These are phyloP conservation scores for Grapholita molesta DNA, from an alignment of 1,140 invertebrate species.

Conservation along the genomic window DNA sequence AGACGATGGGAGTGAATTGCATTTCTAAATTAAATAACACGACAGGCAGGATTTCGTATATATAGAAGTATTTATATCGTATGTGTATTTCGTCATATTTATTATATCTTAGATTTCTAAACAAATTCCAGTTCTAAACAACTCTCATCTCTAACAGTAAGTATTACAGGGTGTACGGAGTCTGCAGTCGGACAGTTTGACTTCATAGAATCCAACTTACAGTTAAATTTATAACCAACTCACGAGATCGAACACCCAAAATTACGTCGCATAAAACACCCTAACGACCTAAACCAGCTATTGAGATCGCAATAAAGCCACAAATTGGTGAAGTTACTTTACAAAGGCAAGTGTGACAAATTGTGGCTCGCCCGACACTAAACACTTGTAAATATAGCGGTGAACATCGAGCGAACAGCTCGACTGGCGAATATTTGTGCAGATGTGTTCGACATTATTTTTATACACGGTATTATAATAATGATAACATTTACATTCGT, in stretches of 20 bases:
- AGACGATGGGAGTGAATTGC: too few relatives aligned
- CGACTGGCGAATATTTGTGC: neutral
- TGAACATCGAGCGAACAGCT: neutral
- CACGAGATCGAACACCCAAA: neutral
- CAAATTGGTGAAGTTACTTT: neutral
- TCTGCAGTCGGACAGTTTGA: neutral
- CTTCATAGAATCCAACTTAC: neutral
- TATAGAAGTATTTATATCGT: too few relatives aligned
- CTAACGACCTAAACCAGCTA: neutral
- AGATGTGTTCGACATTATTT: too few relatives aligned
- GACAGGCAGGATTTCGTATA: too few relatives aligned
- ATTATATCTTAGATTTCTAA: too few relatives aligned
- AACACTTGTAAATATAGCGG: neutral
- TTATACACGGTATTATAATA: too few relatives aligned
- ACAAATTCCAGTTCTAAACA: too few relatives aligned
- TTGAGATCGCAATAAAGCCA: neutral
- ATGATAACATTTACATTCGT: too few relatives aligned
- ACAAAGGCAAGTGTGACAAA: neutral
- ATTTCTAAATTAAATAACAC: too few relatives aligned
- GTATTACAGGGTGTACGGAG: neutral
- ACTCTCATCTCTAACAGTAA: neutral
- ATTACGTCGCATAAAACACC: neutral
- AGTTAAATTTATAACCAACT: neutral
- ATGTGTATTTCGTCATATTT: too few relatives aligned
- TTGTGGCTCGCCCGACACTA: neutral